Conservation (phyloP, 2,888 invertebrate species). For the Fissipunctia ypsillon region DNA sequence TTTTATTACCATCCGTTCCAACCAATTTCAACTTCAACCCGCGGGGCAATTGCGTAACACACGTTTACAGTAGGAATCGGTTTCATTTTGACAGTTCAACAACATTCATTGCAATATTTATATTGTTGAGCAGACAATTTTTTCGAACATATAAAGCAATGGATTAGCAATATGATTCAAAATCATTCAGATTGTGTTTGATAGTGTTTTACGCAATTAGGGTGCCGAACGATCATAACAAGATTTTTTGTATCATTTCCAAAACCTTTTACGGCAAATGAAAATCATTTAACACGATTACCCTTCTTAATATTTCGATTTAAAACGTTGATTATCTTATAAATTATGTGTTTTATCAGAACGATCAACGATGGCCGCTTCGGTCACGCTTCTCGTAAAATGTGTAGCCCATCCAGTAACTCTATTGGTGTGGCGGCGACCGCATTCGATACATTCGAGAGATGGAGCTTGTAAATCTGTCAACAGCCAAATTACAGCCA, state of each 20-base stretch:
- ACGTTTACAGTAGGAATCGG: no score
- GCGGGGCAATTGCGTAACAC: no score
- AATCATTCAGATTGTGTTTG: no score
- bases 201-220: no score
- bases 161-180: no score
- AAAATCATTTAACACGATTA: conserved; percentile 38
- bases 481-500: conserved; percentile 82
- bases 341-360: conserved; percentile 52
- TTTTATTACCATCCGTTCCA: conserved; percentile 4
- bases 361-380: conserved; percentile 48
- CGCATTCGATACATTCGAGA: conserved; percentile 71
- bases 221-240: no score
- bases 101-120: no score
- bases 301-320: conserved; percentile 44
- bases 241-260: conserved; percentile 2
- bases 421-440: conserved; percentile 61
- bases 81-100: no score
- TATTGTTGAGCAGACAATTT: no score
- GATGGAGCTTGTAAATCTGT: conserved; percentile 84
- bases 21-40: neutral
- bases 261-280: conserved; percentile 31
- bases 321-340: conserved; percentile 44
- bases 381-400: conserved; percentile 70
- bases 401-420: conserved; percentile 67
- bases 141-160: no score